phyloP scores from a whole-genome alignment of 2,888 invertebrate species.

The Caenorhabditis macrosperma region DNA sequence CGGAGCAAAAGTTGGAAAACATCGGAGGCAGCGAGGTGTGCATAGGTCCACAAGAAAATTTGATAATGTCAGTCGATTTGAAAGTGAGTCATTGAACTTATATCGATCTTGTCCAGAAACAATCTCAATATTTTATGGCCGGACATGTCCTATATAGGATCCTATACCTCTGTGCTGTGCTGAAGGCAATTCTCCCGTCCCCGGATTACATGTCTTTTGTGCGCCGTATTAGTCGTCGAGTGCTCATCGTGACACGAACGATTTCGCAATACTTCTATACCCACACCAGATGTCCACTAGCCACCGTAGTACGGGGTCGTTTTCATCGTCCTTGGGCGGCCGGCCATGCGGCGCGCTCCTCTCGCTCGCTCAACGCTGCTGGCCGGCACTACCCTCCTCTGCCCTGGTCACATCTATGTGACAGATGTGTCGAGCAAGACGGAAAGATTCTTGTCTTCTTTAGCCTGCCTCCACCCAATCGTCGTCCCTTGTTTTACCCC shows the following conservation, averaged over 20 bases:
- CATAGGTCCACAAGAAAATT: too few relatives aligned
- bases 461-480: slow-evolving; percentile 1
- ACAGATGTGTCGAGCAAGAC: slow-evolving; percentile 46
- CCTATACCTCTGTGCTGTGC: too few relatives aligned
- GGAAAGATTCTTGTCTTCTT: slow-evolving; percentile 33
- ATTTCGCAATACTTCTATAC: slow-evolving; percentile 33
- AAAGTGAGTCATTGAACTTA: too few relatives aligned
- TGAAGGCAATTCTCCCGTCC: too few relatives aligned
- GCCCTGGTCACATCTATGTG: slow-evolving; percentile 34
- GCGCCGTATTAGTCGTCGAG: not conserved
- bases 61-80: too few relatives aligned
- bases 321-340: slow-evolving; percentile 33
- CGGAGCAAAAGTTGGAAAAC: too few relatives aligned
- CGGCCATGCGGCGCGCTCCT: slow-evolving; percentile 5
- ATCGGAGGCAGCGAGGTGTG: too few relatives aligned
- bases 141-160: too few relatives aligned
- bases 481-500: slow-evolving; percentile 23
- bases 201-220: too few relatives aligned
- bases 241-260: not conserved
- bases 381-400: slow-evolving; percentile 25
- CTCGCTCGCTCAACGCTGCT: not conserved
- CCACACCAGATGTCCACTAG: slow-evolving; percentile 16
- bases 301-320: slow-evolving; percentile 20
- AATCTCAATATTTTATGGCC: too few relatives aligned
- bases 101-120: too few relatives aligned